Evolutionary conservation across 2,888 invertebrate genomes (phyloP), one percentile per base, ranked within the genome.

Genomic region (Agonopterix arenella): DNA sequence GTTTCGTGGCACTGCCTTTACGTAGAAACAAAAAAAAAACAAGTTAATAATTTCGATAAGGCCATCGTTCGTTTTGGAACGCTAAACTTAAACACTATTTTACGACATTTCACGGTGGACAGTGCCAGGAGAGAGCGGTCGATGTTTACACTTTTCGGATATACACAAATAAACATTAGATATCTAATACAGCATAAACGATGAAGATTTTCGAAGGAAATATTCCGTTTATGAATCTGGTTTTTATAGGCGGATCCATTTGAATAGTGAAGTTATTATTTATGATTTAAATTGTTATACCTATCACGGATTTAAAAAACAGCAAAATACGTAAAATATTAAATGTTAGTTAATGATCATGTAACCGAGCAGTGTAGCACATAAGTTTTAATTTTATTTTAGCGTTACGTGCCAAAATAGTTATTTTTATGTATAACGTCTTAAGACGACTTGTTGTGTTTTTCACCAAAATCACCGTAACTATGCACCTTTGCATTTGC

Each of bases 311-410:
- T 11, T 13, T 36, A 41, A 49, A 50, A 46, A 45, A 51, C 9
- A 53, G 42, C 44, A 44, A 66, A 67, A 77, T 77, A 76, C 77
- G 76, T 79, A 78, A 73, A 64, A 61, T 68, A 73, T 64, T 75
- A 65, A 68, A 73, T 78, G 74, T 76, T 77, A 76, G 72, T 59
- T 69, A 65, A 62, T 47, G 62, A 65, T 50, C 57, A 68, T 70
- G 64, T 60, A 73, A 65, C 63, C 71, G 66, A 55, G 57, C 49
- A 49, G 49, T 53, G 55, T 49, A 76, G 68, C 62, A 67, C 61
- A 58, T 71, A 73, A 66, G 68, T 60, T 57, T 64, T 58, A 59
- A 57, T 62, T 66, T 64, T 58, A 63, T 64, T 64, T 66, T 48
- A 54, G 56, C 44, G 46, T 64, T 52, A 69, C 58, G 76, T 77